Evolutionary conservation across 2,113 vertebrate species (phyloP).

Genomic region (Lates calcarifer): DNA sequence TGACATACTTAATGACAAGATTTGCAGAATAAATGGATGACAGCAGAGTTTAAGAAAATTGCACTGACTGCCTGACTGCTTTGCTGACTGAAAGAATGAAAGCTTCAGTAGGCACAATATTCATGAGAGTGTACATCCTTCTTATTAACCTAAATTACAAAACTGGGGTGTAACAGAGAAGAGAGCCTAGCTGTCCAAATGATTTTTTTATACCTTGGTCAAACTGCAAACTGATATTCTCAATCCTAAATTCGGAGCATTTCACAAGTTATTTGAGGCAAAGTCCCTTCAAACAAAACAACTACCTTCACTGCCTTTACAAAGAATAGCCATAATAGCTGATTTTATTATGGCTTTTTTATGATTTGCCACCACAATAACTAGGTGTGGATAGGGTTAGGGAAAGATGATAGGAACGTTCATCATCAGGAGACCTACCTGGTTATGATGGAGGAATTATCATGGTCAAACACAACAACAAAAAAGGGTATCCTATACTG

Average conservation of each 20-base stretch:
- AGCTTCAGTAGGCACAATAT: neutral
- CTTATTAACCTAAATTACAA: constrained; percentile 11
- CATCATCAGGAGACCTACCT: too few species aligned
- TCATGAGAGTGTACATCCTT: neutral
- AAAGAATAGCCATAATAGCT: too few species aligned
- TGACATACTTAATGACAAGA: constrained; percentile 14
- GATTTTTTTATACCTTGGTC: neutral
- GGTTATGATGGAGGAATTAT: neutral
- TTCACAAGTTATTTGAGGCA: neutral
- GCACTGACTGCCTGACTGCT: constrained; percentile 26
- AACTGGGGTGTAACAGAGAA: neutral
- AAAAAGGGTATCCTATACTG: neutral
- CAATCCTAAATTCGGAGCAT: neutral
- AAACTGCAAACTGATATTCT: neutral
- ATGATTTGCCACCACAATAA: too few species aligned
- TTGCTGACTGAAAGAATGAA: constrained; percentile 11
- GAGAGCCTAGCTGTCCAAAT: neutral
- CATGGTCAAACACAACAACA: neutral
- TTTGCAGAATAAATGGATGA: constrained; percentile 9
- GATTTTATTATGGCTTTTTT: too few species aligned
- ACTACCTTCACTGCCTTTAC: neutral
- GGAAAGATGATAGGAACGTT: too few species aligned
- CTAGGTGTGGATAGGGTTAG: too few species aligned
- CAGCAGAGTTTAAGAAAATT: constrained; percentile 1
- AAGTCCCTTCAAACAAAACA: neutral